Percentiles rank a stretch among this genome's conserved stretches.
These are phyloP conservation scores for Mesopsocus fuscifrons DNA, from an alignment of 2,888 invertebrate species.

Conservation along the genomic window DNA sequence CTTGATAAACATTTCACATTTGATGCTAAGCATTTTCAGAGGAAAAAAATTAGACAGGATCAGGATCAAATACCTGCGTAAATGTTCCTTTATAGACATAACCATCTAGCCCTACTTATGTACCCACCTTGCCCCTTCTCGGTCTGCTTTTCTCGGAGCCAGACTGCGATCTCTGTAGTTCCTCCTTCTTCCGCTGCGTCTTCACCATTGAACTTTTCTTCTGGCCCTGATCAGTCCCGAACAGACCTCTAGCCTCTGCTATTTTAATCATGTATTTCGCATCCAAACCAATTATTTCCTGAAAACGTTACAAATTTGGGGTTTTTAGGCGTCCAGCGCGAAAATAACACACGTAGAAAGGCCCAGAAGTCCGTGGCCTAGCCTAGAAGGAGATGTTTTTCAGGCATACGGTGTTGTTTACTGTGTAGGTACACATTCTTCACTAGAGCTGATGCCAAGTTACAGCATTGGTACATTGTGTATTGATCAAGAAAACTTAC, in stretches of 20 bases:
- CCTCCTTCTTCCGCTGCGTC: constrained; percentile 10
- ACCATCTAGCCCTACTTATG: too few relatives aligned
- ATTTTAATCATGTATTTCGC: constrained; percentile 69
- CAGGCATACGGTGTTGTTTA: too few relatives aligned
- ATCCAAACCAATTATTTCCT: constrained; percentile 56
- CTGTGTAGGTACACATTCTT: too few relatives aligned
- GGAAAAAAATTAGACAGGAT: background rate
- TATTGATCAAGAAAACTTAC: too few relatives aligned
- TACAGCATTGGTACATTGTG: too few relatives aligned
- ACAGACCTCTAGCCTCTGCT: constrained; percentile 61
- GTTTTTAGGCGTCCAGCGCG: too few relatives aligned
- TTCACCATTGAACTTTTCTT: constrained; percentile 22
- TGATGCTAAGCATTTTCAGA: background rate
- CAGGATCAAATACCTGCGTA: background rate
- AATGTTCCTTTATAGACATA: background rate
- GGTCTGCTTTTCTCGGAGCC: constrained; percentile 3
- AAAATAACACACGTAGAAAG: too few relatives aligned
- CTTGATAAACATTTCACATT: constrained; percentile 10
- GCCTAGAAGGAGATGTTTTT: too few relatives aligned
- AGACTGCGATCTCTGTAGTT: background rate
- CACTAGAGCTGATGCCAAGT: too few relatives aligned
- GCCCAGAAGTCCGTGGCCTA: too few relatives aligned
- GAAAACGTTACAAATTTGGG: constrained; percentile 9
- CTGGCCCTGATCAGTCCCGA: constrained; percentile 30
- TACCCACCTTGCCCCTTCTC: constrained; percentile 12